Evolutionary conservation across 2,888 invertebrate species (phyloP).

Genomic region (Erpobdella octoculata): DNA sequence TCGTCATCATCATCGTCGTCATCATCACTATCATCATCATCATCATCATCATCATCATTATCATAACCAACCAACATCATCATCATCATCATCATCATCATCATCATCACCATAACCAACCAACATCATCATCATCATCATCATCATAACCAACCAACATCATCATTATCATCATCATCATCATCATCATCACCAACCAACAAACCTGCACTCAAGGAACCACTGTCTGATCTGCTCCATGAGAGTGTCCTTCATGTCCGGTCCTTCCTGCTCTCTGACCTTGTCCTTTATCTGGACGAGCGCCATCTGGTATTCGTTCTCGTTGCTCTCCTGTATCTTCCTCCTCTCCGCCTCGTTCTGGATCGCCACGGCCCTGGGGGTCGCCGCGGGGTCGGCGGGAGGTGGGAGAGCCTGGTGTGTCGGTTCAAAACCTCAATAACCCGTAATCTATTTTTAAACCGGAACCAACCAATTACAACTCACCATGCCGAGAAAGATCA

Average conservation of each 20-base stretch:
- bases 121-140: neutral
- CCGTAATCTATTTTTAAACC: neutral
- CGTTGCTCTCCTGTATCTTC: constrained; percentile 61
- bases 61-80: too few species aligned
- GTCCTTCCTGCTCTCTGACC: constrained; percentile 62
- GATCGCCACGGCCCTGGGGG: neutral
- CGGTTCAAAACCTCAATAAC: neutral
- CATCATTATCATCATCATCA: too few species aligned
- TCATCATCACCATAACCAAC: neutral
- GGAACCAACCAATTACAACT: neutral
- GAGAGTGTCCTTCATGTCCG: constrained; percentile 74
- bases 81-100: neutral
- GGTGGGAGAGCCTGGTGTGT: neutral
- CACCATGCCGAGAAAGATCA: constrained; percentile 75
- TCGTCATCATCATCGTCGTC: too few species aligned
- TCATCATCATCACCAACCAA: neutral
- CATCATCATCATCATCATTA: too few species aligned
- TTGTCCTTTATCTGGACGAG: constrained; percentile 58
- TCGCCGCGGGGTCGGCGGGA: neutral
- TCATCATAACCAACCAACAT: neutral
- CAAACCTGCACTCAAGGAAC: constrained; percentile 61
- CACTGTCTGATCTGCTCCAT: constrained; percentile 77
- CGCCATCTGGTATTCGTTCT: constrained; percentile 65
- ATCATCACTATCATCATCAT: too few species aligned
- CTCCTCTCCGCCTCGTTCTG: neutral